Conservation (phyloP, 2,888 invertebrate genomes). For the Cryptocephalus primarius region DNA sequence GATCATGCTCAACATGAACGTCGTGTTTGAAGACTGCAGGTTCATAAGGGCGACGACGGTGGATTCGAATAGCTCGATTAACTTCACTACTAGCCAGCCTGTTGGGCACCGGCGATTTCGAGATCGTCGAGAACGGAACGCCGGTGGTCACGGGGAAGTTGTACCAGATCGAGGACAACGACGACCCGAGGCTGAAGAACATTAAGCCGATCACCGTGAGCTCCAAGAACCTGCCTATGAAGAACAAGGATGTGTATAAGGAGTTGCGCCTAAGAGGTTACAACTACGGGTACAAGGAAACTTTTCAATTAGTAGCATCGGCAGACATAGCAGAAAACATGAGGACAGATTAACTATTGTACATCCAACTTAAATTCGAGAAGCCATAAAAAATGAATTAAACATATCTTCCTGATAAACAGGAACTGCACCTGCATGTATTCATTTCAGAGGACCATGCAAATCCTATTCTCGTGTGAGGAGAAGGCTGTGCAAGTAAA, state of each 20-base stretch:
- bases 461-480: too few species aligned
- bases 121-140: conserved; percentile 19
- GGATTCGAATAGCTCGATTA: conserved; percentile 30
- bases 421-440: too few species aligned
- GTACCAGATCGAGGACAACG: conserved; percentile 24
- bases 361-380: too few species aligned
- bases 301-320: too few species aligned
- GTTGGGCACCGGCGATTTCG: conserved; percentile 25
- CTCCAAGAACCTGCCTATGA: conserved; percentile 36
- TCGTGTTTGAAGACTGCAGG: conserved; percentile 45
- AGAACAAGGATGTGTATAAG: conserved; percentile 54
- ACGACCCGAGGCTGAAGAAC: conserved; percentile 21
- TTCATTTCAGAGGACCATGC: too few species aligned
- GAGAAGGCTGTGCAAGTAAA: too few species aligned
- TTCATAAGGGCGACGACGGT: conserved; percentile 44
- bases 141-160: conserved; percentile 16
- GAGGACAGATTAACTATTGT: too few species aligned
- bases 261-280: conserved; percentile 61
- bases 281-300: conserved; percentile 34
- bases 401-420: too few species aligned
- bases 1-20: conserved; percentile 36
- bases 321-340: too few species aligned
- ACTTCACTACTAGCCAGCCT: conserved; percentile 20
- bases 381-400: too few species aligned
- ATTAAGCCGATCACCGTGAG: neutral